A percentile compares a stretch with the other conserved stretches of the same genome.
These are phyloP conservation scores for Crotalus horridus DNA, from an alignment of 2,113 vertebrate genomes.

Conservation along the genomic window DNA sequence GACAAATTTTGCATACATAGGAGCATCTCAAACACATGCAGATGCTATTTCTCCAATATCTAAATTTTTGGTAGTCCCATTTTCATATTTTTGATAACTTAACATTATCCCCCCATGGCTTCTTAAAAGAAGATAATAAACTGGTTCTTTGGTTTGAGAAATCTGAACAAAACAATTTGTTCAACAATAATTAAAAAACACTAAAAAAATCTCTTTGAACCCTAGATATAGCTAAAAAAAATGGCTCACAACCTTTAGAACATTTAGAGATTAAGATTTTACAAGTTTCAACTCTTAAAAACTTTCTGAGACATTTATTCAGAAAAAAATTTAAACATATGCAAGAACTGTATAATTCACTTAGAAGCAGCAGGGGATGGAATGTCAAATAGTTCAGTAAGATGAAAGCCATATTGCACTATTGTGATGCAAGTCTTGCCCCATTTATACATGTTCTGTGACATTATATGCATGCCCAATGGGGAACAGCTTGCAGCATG, in stretches of 20 bases:
- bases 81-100: background rate
- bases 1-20: background rate
- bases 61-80: background rate
- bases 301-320: background rate
- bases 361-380: background rate
- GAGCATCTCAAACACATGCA: background rate
- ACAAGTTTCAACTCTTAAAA: background rate
- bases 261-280: background rate
- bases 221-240: background rate
- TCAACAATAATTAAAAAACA: background rate
- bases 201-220: background rate
- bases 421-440: background rate
- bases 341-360: background rate
- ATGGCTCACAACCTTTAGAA: background rate
- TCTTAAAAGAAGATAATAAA: background rate
- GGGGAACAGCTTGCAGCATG: background rate
- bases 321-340: background rate
- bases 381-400: background rate
- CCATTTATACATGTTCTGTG: background rate
- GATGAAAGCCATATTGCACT: background rate
- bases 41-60: background rate
- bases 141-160: background rate
- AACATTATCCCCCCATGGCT: background rate
- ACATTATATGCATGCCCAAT: background rate
- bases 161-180: background rate